A percentile compares a stretch with the other conserved stretches of the same genome.
These are phyloP conservation scores for Merluccius polli DNA, from an alignment of 2,797 vertebrate genomes.

Conservation along the genomic window DNA sequence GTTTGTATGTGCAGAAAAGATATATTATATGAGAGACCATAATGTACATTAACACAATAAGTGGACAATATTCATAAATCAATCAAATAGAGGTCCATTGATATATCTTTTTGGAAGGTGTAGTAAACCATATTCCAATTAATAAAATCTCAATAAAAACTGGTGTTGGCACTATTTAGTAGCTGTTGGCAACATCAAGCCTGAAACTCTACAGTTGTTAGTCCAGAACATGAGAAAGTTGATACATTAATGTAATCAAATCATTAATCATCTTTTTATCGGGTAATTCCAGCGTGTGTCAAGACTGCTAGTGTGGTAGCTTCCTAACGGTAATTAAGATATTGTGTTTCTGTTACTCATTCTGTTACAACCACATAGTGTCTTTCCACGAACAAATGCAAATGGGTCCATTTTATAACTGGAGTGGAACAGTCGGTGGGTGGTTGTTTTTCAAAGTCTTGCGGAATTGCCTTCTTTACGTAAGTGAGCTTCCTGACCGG, in stretches of 20 bases:
- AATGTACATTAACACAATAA: background rate
- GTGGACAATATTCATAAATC: background rate
- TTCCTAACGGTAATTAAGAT: too few relatives aligned
- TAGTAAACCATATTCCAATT: background rate
- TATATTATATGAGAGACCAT: background rate
- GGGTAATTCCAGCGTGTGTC: background rate
- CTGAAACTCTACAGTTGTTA: background rate
- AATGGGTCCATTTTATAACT: background rate
- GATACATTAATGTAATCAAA: background rate
- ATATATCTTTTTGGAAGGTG: too few relatives aligned
- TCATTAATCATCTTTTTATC: background rate
- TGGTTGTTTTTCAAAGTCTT: background rate
- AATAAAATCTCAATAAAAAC: background rate
- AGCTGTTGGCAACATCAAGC: too few relatives aligned
- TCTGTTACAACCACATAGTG: background rate
- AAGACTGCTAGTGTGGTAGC: background rate
- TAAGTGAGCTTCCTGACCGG: background rate
- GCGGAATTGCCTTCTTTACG: background rate
- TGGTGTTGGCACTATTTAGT: too few relatives aligned
- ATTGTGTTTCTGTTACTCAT: too few relatives aligned
- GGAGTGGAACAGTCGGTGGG: background rate
- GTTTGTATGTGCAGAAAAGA: too few relatives aligned
- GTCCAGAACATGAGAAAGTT: background rate
- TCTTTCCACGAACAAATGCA: background rate
- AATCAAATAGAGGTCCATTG: background rate